Conservation (phyloP, 2,797 vertebrate genomes). For the Sebastes jordani region DNA sequence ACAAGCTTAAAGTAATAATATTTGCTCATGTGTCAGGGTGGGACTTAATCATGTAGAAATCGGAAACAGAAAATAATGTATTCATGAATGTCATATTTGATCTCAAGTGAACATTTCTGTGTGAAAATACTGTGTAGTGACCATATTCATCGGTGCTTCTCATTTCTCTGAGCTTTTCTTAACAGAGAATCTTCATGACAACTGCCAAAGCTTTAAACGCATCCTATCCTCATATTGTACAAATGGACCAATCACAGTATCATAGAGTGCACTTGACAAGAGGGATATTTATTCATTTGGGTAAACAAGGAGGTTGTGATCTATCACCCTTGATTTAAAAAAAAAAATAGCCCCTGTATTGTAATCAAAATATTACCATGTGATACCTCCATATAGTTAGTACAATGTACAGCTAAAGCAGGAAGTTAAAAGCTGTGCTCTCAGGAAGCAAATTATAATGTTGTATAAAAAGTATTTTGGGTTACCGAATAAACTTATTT, state of each 20-base stretch:
- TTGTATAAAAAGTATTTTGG: conserved; percentile 56
- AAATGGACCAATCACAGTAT: neutral
- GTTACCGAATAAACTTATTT: conserved; percentile 39
- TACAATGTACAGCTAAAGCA: neutral
- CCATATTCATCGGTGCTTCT: neutral
- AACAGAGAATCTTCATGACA: neutral
- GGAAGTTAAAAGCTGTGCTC: neutral
- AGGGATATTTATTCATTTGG: neutral
- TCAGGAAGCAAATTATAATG: neutral
- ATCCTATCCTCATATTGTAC: conserved; percentile 8
- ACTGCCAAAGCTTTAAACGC: conserved; percentile 46
- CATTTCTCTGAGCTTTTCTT: neutral
- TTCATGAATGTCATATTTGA: neutral
- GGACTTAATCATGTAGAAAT: neutral
- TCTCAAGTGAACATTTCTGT: neutral
- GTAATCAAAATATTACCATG: neutral
- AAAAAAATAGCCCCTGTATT: neutral
- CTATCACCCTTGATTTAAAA: neutral
- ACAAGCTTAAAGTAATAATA: neutral
- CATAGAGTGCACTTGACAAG: neutral
- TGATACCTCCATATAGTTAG: neutral
- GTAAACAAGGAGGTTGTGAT: neutral
- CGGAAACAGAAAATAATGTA: neutral
- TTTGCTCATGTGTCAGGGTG: neutral
- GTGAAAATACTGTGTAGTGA: neutral